Base-by-base conservation (phyloP, 2,113 vertebrate species). In the Mus musculus region DNA sequence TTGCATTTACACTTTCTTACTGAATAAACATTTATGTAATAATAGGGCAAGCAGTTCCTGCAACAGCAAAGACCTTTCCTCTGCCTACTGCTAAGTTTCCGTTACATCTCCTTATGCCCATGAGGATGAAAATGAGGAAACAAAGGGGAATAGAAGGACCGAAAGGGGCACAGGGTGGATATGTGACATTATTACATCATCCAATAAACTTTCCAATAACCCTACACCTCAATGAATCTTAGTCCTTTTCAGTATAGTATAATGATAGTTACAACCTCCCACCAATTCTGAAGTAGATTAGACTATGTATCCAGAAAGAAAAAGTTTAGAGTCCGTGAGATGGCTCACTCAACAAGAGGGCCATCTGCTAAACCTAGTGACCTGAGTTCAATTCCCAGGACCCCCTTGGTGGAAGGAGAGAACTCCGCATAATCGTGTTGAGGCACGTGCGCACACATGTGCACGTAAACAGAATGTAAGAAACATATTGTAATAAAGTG, bases 401-500 rank as follows among this genome's bases (percentile, higher is more conserved):
- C 84, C 42, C 10, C 22, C 28, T 67, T 69, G 63, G 17, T 49
- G 26, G 39, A 6, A 86, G 63, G 42, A 86, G 30, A 86, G 19
- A 69, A 24, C 42, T 42, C 56, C 24, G 61, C n/a, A 63, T 5
- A 28, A 20, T 5, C 81, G 28, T 9, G n/a, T 24, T 63, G n/a
- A 1, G 11, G 46, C 30, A 2, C 9, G 1, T 5, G 22, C 0
- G 19, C 1, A 28, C 76, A 4, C 22, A 2, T 46, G 39, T 2
- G 1, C 46, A 33, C 76, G 46, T 17, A 85, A 85, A 63, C 24
- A 42, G 26, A 46, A 65, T 10, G 16, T 20, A 42, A 39, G 39
- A 61, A 49, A 69, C 52, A 30, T 19, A 36, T 36, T 52, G 49
- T 20, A 67, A 87, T 12, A 22, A 52, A 69, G 36, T 2, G 17